Conservation (phyloP, 1,140 invertebrate species). For the Zaprionus africanus region DNA sequence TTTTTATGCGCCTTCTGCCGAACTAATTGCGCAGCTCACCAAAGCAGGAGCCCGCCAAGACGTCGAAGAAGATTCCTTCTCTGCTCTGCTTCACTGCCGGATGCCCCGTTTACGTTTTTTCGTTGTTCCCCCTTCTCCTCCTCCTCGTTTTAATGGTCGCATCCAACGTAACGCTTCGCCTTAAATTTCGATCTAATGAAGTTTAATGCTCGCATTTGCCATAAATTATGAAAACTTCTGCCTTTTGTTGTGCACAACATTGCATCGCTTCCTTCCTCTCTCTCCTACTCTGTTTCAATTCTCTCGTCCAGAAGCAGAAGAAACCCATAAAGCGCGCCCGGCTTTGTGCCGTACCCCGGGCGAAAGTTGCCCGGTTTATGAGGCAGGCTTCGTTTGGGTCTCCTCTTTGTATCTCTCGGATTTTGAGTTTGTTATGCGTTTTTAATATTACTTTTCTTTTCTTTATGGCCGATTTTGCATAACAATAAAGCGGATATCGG, state of each 20-base stretch:
- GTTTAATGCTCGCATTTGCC: constrained; percentile 81
- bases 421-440: constrained; percentile 57
- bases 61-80: constrained; percentile 15
- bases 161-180: constrained; percentile 53
- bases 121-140: not conserved
- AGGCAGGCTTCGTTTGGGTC: constrained; percentile 32
- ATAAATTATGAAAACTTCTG: constrained; percentile 71
- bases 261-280: constrained; percentile 7
- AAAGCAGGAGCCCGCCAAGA: constrained; percentile 42
- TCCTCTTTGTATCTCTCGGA: constrained; percentile 19
- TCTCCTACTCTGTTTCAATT: not conserved
- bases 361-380: constrained; percentile 62
- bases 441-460: constrained; percentile 69
- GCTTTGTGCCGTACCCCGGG: constrained; percentile 54
- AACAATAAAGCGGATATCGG: constrained; percentile 78
- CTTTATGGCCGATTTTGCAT: constrained; percentile 70
- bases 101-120: too few species aligned
- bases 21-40: constrained; percentile 72
- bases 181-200: constrained; percentile 83
- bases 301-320: not conserved
- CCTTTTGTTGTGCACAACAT: constrained; percentile 65
- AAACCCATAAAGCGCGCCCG: constrained; percentile 8
- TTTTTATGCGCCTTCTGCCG: constrained; percentile 50
- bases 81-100: not conserved
- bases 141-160: constrained; percentile 42